Conservation (phyloP, 2,797 vertebrate genomes). For the Gymnoscopelus microlampas region DNA sequence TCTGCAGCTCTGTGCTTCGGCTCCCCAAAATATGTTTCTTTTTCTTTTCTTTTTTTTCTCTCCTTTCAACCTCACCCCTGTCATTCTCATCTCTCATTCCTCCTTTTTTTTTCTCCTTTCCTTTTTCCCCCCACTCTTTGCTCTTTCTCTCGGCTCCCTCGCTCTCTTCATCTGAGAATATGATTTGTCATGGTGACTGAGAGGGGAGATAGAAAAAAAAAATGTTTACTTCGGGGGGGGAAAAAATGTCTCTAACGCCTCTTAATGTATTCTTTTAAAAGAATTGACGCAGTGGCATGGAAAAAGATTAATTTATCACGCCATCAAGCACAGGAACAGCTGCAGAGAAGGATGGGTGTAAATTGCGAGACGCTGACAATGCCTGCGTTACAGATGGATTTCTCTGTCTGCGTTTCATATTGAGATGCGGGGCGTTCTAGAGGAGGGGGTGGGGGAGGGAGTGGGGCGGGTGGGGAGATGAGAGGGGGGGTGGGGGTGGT, state of each 20-base stretch:
- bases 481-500: constrained; percentile 47
- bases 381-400: constrained; percentile 84
- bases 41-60: constrained; percentile 29
- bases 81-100: constrained; percentile 44
- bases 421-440: constrained; percentile 69
- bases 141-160: constrained; percentile 39
- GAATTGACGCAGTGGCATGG: constrained; percentile 84
- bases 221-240: constrained; percentile 55
- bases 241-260: constrained; percentile 73
- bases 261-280: constrained; percentile 88
- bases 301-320: constrained; percentile 90
- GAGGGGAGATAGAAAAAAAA: constrained; percentile 73
- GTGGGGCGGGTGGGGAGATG: constrained; percentile 45
- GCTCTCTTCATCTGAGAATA: constrained; percentile 81
- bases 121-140: constrained; percentile 23
- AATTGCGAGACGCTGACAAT: constrained; percentile 86
- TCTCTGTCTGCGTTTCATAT: constrained; percentile 84
- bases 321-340: constrained; percentile 87
- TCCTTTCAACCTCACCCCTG: constrained; percentile 31
- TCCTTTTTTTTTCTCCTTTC: constrained; percentile 18
- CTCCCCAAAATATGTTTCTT: constrained; percentile 61
- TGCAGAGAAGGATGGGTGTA: constrained; percentile 84
- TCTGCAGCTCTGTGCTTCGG: constrained; percentile 62
- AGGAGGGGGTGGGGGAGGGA: constrained; percentile 36
- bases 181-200: constrained; percentile 86